Conservation (phyloP, 2,797 vertebrate genomes). For the Menidia menidia region DNA sequence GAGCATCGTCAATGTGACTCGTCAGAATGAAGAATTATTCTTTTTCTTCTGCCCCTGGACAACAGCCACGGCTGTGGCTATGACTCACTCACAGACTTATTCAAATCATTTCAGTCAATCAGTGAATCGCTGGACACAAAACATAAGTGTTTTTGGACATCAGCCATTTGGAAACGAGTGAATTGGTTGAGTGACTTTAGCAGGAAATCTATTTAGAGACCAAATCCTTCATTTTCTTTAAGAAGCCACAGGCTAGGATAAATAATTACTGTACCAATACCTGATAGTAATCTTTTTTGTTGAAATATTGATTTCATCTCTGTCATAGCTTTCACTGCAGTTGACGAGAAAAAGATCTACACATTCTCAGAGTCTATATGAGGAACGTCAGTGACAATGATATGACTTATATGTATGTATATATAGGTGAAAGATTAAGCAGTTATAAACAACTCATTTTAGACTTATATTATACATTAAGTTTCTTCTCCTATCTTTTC, state of each 20-base stretch:
- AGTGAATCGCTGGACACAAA: slow-evolving; percentile 6
- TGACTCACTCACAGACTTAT: neutral
- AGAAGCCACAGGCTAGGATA: neutral
- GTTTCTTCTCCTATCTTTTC: neutral
- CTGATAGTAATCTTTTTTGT: neutral
- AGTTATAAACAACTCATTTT: too few relatives aligned
- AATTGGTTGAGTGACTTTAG: slow-evolving; percentile 3
- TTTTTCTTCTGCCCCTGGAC: neutral
- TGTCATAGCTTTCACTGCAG: too few relatives aligned
- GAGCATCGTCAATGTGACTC: neutral
- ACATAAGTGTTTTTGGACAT: slow-evolving; percentile 5
- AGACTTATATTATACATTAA: too few relatives aligned
- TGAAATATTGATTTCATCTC: neutral
- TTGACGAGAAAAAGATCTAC: too few relatives aligned
- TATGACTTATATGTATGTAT: too few relatives aligned
- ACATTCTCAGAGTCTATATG: too few relatives aligned
- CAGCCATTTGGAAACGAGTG: slow-evolving; percentile 5
- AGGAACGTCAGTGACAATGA: too few relatives aligned
- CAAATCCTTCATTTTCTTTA: neutral
- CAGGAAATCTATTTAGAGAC: slow-evolving; percentile 28
- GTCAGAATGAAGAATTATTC: neutral
- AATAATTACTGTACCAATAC: neutral
- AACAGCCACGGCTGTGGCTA: neutral
- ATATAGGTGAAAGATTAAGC: too few relatives aligned
- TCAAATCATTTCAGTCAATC: slow-evolving; percentile 11